Evolutionary conservation across 2,888 invertebrate genomes (phyloP), one percentile per base, ranked within the genome.

Genomic region (Salpingus planirostris): DNA sequence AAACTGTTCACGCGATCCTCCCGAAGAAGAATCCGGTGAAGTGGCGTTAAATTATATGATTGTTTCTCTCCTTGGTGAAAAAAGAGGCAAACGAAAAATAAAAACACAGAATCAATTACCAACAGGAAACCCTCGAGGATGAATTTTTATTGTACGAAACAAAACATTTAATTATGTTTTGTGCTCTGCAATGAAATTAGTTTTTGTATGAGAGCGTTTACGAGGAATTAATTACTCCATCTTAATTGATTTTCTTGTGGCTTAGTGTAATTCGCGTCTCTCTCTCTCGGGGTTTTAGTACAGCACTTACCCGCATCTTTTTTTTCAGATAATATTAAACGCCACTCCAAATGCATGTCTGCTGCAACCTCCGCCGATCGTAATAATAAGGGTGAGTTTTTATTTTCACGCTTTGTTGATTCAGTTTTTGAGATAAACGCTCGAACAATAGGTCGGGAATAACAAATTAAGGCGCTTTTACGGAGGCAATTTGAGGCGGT

Each of bases 141-240:
- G 52, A 43, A 55, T 56, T 52, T 52, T 51, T 57, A 52, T 54
- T 50, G 47, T 49, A n/a, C 45, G 50, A 56, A 56, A 59, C 55
- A 57, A 56, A 57, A 57, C 59, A 53, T 57, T 58, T 57, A 56
- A 59, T 60, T 59, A 56, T 55, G 57, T 59, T 60, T 57, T 59
- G 57, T 56, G 54, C 54, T 50, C 50, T 47, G 54, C 51, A 55
- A 55, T 54, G 55, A 56, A 57, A 59, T 60, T 59, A 55, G 52
- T 59, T 59, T 58, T 57, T 58, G 55, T 52, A 49, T 44, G 45
- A 51, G 45, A 51, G 49, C 54, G 55, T 56, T 59, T 55, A 55
- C 55, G 53, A 53, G 54, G 57, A 59, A 60, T 59, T 59, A 59
- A 60, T 60, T 59, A 54, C 55, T 52, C n/a, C n/a, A 47, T 49